phyloP scores from a whole-genome alignment of 2,888 invertebrate species.

The Marronus borbonicus region DNA sequence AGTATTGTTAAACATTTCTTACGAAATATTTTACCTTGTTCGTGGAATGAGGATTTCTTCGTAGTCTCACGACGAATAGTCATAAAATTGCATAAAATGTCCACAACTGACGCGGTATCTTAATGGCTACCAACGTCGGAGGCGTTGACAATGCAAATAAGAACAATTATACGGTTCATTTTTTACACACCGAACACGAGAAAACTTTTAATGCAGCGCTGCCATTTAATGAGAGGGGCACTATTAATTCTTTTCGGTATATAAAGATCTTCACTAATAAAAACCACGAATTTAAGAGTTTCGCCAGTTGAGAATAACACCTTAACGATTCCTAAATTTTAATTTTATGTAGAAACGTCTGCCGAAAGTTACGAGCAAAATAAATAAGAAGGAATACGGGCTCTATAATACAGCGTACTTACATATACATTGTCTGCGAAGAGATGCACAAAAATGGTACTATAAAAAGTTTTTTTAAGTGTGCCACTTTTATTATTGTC shows the following conservation, averaged over 20 bases:
- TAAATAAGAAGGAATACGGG: constrained; percentile 26
- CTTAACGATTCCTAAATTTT: constrained; percentile 61
- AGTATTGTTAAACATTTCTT: too few relatives aligned
- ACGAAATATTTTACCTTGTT: too few relatives aligned
- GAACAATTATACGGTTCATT: constrained; percentile 49
- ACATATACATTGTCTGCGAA: constrained; percentile 12
- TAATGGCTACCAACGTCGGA: constrained; percentile 16
- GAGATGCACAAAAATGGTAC: neutral
- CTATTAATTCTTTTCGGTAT: constrained; percentile 50
- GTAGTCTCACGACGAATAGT: neutral
- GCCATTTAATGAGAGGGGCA: constrained; percentile 38
- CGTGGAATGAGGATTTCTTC: too few relatives aligned
- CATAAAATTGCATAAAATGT: neutral
- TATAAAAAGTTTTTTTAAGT: constrained; percentile 35
- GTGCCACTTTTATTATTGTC: constrained; percentile 39
- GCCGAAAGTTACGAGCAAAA: constrained; percentile 45
- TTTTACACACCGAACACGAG: constrained; percentile 49
- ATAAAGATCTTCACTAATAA: constrained; percentile 54
- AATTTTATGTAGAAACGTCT: constrained; percentile 56
- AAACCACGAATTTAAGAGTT: constrained; percentile 58
- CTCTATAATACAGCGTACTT: constrained; percentile 23
- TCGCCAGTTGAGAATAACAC: constrained; percentile 54
- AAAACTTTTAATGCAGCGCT: constrained; percentile 48
- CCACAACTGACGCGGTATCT: constrained; percentile 6
- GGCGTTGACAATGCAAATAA: constrained; percentile 50